Percentiles rank a stretch among this genome's conserved stretches.
Evolutionary conservation across 2,888 invertebrate genomes (phyloP).

Genomic region (Scaptomyza parva): DNA sequence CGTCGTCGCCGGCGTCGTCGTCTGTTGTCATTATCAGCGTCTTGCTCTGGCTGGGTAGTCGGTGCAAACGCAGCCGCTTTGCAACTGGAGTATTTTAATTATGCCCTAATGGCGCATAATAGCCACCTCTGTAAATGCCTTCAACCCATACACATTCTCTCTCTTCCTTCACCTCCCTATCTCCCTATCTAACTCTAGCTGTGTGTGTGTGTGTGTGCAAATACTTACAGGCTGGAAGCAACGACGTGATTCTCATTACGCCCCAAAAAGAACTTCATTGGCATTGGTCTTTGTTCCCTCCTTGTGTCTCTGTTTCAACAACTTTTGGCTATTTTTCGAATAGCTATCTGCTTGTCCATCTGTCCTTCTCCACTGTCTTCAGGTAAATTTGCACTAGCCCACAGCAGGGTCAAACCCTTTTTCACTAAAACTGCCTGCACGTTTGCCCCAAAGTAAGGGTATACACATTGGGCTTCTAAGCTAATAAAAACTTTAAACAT

Average conservation of each 20-base stretch:
- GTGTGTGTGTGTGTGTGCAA: neutral
- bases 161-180: neutral
- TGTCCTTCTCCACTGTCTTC: conserved; percentile 47
- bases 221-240: conserved; percentile 13
- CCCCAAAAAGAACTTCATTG: conserved; percentile 56
- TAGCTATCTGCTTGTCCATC: conserved; percentile 54
- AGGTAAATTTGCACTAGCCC: conserved; percentile 70
- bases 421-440: conserved; percentile 6
- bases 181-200: neutral
- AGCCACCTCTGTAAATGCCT: conserved; percentile 57
- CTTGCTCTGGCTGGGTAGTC: conserved; percentile 27
- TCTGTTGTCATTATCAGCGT: conserved; percentile 50
- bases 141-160: neutral
- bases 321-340: conserved; percentile 65
- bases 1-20: conserved; percentile 15
- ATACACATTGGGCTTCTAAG: neutral
- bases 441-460: conserved; percentile 1
- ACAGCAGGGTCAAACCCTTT: conserved; percentile 53
- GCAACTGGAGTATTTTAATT: conserved; percentile 83
- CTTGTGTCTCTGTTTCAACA: conserved; percentile 23
- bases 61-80: conserved; percentile 20
- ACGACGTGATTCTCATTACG: conserved; percentile 52
- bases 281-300: conserved; percentile 26
- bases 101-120: conserved; percentile 83
- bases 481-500: neutral